Conservation (phyloP, 2,113 vertebrate genomes). For the Eonycteris spelaea region DNA sequence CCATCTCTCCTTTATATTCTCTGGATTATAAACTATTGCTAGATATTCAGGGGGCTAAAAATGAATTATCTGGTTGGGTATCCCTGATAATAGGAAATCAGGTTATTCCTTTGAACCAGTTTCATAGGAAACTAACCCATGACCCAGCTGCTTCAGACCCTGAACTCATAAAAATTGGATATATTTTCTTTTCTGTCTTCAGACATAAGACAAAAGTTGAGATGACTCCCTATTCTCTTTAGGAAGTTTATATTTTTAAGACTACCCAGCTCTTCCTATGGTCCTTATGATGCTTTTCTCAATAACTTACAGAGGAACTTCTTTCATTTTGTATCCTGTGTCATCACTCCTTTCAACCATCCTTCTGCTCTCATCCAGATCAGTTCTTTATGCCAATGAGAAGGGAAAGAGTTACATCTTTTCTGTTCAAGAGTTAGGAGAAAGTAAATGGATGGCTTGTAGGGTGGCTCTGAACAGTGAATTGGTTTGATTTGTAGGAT, state of each 20-base stretch:
- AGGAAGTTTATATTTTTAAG: not conserved
- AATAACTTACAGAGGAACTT: not conserved
- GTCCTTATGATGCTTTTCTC: not conserved
- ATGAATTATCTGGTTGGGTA: conserved; percentile 9
- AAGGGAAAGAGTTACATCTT: not conserved
- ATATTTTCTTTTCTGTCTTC: conserved; percentile 32
- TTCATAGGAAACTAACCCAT: conserved; percentile 29
- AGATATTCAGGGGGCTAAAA: conserved; percentile 13
- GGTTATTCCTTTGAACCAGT: conserved; percentile 31
- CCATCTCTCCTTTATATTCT: not conserved
- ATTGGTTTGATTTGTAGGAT: not conserved
- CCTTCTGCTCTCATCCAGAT: not conserved
- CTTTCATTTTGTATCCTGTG: not conserved
- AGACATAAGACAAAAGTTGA: conserved; percentile 32
- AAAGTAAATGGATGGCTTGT: not conserved
- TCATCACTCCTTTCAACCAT: not conserved
- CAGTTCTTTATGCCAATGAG: not conserved
- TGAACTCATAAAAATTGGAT: conserved; percentile 34
- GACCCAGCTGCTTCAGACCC: not conserved
- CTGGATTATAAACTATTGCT: conserved; percentile 22
- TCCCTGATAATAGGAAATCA: conserved; percentile 30
- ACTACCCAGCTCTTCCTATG: not conserved
- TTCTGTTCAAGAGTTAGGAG: not conserved
- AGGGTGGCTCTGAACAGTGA: not conserved
- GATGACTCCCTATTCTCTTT: conserved; percentile 29